Evolutionary conservation across 2,797 vertebrate species (phyloP).

Genomic region (Syncerus caffer): DNA sequence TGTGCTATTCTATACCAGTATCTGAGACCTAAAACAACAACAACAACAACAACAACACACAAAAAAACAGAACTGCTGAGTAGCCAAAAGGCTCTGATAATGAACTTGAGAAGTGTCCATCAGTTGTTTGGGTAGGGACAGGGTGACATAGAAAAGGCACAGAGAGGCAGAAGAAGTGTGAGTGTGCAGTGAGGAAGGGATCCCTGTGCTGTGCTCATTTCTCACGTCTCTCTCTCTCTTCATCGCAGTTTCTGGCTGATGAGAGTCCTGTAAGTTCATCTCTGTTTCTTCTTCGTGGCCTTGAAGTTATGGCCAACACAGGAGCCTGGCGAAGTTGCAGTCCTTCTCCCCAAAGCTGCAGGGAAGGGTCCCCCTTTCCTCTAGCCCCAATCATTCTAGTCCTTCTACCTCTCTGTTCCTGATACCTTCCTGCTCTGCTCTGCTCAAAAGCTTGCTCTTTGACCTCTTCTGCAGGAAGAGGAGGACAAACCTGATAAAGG

Average conservation of each 20-base stretch:
- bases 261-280: background rate
- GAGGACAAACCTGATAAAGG: background rate
- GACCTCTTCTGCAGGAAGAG: background rate
- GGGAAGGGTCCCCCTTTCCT: background rate
- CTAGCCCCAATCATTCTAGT: background rate
- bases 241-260: background rate
- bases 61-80: background rate
- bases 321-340: background rate
- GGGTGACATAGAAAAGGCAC: background rate
- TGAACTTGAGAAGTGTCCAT: background rate
- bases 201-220: background rate
- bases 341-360: background rate
- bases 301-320: background rate
- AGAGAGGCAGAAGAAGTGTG: background rate
- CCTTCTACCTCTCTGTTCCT: background rate
- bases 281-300: background rate
- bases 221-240: background rate
- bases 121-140: background rate
- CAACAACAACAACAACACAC: background rate
- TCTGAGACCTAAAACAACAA: background rate
- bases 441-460: background rate
- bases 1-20: background rate
- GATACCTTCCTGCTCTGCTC: background rate
- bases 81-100: background rate
- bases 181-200: background rate